Evolutionary conservation across 2,888 invertebrate genomes (phyloP), one percentile per base, ranked within the genome.

Genomic region (Oxyscelio sp.): DNA sequence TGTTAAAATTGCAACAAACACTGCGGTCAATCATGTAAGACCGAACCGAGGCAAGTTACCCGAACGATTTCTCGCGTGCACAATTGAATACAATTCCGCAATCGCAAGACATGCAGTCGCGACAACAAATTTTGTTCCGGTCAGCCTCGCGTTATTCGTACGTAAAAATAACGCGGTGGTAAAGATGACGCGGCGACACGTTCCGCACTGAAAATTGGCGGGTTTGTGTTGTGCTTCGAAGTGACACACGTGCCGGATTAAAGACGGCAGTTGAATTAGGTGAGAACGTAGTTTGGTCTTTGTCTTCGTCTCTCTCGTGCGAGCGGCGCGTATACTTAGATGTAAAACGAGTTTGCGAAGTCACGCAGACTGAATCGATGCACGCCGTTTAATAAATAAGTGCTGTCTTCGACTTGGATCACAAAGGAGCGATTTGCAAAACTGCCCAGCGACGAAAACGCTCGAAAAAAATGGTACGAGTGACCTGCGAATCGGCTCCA

Each of bases 181-280:
- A 27, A 65, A 65, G 15, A 66, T 45, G 43, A 58, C 21, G 48
- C 38, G 34, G 3, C 56, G 8, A 45, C 15, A 22, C n/a, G 54
- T 19, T 27, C 43, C 19, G 19, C 34, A 40, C 24, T 75, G 45
- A 66, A 38, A 50, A 17, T 15, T 19, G 40, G 45, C 54, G 31
- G 27, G 24, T 77, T 58, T 50, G 68, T 68, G 77, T 68, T 66
- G 66, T 59, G 68, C 17, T 59, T 31, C 21, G 9, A 17, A 59
- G 66, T 77, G 77, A 21, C 54, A 66, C 48, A 73, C 24, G 54
- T 52, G 50, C 9, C 58, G 68, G 77, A 68, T 66, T 66, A 34
- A 59, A 22, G 77, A 77, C 68, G 59, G 59, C 59, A 77, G 68
- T 59, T 66, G 13, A 77, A 77, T 66, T 66, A 68, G 68, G 77